Conservation (phyloP, 2,888 invertebrate genomes). For the Dexiosoma caninum region DNA sequence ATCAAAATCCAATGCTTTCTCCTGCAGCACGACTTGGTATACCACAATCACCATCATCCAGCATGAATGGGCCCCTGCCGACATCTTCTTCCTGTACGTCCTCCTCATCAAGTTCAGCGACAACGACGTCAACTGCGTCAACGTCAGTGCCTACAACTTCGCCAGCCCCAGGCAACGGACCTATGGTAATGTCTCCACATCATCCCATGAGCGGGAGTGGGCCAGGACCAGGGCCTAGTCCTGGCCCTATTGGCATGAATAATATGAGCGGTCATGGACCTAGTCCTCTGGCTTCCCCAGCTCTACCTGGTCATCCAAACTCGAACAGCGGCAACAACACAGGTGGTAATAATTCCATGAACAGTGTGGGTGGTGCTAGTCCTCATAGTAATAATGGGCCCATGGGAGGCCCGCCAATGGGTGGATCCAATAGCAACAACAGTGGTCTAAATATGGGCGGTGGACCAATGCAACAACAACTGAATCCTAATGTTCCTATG, state of each 20-base stretch:
- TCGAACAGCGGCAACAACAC: conserved; percentile 53
- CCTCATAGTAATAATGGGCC: conserved; percentile 71
- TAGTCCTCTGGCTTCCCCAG: conserved; percentile 73
- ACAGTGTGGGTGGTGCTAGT: conserved; percentile 66
- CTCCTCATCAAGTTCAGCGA: conserved; percentile 65
- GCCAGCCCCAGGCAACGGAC: conserved; percentile 69
- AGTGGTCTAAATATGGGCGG: conserved; percentile 65
- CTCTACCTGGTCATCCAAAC: conserved; percentile 65
- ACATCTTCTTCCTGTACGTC: conserved; percentile 69
- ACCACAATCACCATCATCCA: conserved; percentile 69
- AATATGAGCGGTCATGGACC: conserved; percentile 65
- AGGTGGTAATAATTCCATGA: conserved; percentile 56
- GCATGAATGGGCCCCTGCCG: conserved; percentile 80
- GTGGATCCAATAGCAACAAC: conserved; percentile 64
- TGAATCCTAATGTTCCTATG: conserved; percentile 78
- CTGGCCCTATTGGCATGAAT: conserved; percentile 68
- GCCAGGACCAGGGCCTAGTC: conserved; percentile 71
- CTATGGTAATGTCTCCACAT: conserved; percentile 79
- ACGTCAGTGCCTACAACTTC: conserved; percentile 76
- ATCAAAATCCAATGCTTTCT: conserved; percentile 73
- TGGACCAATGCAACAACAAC: conserved; percentile 73
- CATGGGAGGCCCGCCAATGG: conserved; percentile 66
- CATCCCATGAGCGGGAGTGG: conserved; percentile 70
- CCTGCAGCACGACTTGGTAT: conserved; percentile 70
- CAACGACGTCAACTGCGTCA: conserved; percentile 69